These are phyloP conservation scores for Harpegnathos saltator DNA, from an alignment of 1,140 invertebrate genomes.

Conservation along the genomic window DNA sequence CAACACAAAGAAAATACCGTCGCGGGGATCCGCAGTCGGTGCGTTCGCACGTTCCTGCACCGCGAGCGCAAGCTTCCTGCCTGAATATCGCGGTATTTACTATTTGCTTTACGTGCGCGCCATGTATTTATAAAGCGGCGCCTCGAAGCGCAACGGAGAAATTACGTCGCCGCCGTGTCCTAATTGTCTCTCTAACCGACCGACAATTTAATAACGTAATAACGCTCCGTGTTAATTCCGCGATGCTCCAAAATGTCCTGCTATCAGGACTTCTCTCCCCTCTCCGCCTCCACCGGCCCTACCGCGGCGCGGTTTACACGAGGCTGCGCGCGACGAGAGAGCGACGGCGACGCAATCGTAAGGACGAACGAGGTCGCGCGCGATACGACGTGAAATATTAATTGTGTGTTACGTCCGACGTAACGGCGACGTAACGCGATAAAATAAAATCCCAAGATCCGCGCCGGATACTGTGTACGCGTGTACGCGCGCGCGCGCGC, in stretches of 20 bases:
- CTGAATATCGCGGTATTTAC: not conserved
- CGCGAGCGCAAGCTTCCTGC: not conserved
- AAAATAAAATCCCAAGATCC: not conserved
- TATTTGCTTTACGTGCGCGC: not conserved
- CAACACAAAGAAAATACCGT: not conserved
- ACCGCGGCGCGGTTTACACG: too few species aligned
- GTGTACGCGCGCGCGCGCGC: not conserved
- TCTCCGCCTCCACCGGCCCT: too few species aligned
- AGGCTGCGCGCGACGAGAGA: not conserved
- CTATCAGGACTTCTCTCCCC: conserved; percentile 22
- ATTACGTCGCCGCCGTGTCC: conserved; percentile 10
- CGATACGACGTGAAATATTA: conserved; percentile 13
- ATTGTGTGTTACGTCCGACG: not conserved
- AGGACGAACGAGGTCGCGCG: conserved; percentile 7
- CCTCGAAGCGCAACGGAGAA: conserved; percentile 33
- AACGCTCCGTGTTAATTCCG: conserved; percentile 45
- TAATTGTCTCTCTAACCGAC: conserved; percentile 45
- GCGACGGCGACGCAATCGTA: conserved; percentile 17
- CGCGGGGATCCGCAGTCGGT: not conserved
- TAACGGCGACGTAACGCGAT: not conserved
- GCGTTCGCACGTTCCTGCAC: not conserved
- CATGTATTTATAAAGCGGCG: conserved; percentile 4
- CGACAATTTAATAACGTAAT: conserved; percentile 46
- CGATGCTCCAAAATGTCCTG: conserved; percentile 18
- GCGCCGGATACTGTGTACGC: too few species aligned